Evolutionary conservation across 1,140 invertebrate genomes (phyloP).

Genomic region (Drosophila yakuba): DNA sequence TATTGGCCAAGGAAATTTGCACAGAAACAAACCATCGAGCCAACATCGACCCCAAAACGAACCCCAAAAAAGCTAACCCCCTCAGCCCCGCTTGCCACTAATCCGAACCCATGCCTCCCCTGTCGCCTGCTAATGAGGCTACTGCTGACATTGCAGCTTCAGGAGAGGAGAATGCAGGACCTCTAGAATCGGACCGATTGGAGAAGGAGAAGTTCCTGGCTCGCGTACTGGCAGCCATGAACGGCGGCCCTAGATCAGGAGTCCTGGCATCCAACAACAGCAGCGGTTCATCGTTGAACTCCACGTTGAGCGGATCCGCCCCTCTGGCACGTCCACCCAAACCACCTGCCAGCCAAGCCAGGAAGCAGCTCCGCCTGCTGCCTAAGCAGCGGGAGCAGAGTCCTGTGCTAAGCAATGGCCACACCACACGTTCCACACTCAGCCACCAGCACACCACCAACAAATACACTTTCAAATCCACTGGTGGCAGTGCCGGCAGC

Average conservation of each 20-base stretch:
- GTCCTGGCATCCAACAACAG: conserved; percentile 52
- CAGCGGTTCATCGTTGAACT: conserved; percentile 63
- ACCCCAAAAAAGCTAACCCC: conserved; percentile 7
- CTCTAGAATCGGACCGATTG: conserved; percentile 49
- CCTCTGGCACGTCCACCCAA: conserved; percentile 51
- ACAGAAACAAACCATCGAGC: conserved; percentile 34
- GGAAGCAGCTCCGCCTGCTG: conserved; percentile 69
- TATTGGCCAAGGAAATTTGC: conserved; percentile 43
- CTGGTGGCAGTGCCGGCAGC: conserved; percentile 35
- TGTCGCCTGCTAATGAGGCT: conserved; percentile 67
- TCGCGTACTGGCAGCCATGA: conserved; percentile 74
- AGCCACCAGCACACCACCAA: conserved; percentile 17
- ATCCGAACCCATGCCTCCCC: conserved; percentile 54
- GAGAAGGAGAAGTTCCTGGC: conserved; percentile 69
- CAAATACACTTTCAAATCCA: conserved; percentile 36
- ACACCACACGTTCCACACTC: conserved; percentile 28
- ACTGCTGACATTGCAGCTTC: conserved; percentile 71
- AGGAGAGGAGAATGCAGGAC: conserved; percentile 13
- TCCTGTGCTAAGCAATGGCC: conserved; percentile 67
- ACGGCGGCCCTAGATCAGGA: conserved; percentile 46
- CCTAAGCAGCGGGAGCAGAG: conserved; percentile 77
- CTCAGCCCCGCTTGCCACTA: conserved; percentile 40
- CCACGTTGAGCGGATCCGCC: conserved; percentile 39
- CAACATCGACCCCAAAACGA: background rate
- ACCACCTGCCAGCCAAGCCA: conserved; percentile 64